Evolutionary conservation across 2,113 vertebrate species (phyloP).

Genomic region (Cynopterus brachyotis): DNA sequence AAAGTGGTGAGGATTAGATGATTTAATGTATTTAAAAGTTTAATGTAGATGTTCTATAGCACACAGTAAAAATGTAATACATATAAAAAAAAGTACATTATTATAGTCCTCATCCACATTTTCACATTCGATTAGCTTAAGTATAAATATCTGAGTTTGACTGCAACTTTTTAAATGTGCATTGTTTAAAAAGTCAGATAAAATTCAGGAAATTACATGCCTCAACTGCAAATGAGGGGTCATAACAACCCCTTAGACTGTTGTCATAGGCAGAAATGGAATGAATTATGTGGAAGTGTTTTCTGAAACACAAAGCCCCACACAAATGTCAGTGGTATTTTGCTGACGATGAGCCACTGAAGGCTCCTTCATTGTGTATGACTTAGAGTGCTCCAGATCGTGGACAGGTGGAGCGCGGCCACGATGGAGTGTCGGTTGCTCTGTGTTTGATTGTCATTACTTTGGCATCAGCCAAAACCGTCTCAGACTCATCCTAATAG

Average conservation of each 20-base stretch:
- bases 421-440: rapidly evolving
- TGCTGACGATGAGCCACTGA: not conserved
- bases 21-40: not conserved
- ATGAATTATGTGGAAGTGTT: not conserved
- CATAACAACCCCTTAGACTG: not conserved
- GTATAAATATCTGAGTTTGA: not conserved
- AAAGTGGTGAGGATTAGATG: not conserved
- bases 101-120: not conserved
- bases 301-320: not conserved
- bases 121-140: not conserved
- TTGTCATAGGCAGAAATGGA: not conserved
- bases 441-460: not conserved
- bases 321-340: rapidly evolving
- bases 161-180: not conserved
- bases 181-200: not conserved
- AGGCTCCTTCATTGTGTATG: rapidly evolving
- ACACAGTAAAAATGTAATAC: not conserved
- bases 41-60: not conserved
- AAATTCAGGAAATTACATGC: not conserved
- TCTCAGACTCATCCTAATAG: not conserved
- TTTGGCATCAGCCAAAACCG: not conserved
- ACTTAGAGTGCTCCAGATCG: not conserved
- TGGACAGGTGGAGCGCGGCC: rapidly evolving
- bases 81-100: too few species aligned
- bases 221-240: rapidly evolving